phyloP scores from a whole-genome alignment of 1,140 invertebrate genomes.

The Lineus longissimus region DNA sequence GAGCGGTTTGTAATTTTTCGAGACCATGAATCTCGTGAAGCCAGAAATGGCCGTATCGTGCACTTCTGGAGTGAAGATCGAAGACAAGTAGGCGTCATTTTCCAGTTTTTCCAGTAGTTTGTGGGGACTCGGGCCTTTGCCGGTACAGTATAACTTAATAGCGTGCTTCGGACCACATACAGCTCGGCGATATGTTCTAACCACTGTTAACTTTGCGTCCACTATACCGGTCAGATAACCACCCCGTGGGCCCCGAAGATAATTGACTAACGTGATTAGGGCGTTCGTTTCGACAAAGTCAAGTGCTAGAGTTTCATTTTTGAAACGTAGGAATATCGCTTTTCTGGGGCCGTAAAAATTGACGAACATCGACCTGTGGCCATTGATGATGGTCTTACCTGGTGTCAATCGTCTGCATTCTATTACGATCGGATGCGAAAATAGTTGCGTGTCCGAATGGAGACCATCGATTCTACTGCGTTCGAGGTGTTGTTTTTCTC shows the following conservation, averaged over 20 bases:
- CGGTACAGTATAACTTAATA: background rate
- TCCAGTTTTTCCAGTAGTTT: background rate
- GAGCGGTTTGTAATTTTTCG: constrained; percentile 1
- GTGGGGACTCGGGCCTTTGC: background rate
- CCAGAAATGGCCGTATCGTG: constrained; percentile 2
- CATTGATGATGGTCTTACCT: background rate
- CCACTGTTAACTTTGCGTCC: constrained; percentile 4
- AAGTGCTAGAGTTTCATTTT: background rate
- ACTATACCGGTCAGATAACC: background rate
- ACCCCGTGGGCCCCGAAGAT: background rate
- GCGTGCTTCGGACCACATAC: constrained; percentile 1
- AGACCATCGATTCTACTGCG: background rate
- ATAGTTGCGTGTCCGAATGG: background rate
- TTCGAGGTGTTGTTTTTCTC: constrained; percentile 3
- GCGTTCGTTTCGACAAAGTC: background rate
- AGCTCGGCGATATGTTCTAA: background rate
- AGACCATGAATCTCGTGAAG: background rate
- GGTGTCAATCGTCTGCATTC: background rate
- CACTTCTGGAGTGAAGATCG: background rate
- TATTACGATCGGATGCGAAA: background rate
- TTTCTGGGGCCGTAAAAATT: background rate
- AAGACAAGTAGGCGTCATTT: background rate
- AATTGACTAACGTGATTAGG: background rate
- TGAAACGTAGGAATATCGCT: background rate
- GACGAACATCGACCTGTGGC: background rate